Percentiles rank a stretch among this genome's conserved stretches.
Conservation (phyloP, 2,797 vertebrate species). For the Threskiornis aethiopicus region DNA sequence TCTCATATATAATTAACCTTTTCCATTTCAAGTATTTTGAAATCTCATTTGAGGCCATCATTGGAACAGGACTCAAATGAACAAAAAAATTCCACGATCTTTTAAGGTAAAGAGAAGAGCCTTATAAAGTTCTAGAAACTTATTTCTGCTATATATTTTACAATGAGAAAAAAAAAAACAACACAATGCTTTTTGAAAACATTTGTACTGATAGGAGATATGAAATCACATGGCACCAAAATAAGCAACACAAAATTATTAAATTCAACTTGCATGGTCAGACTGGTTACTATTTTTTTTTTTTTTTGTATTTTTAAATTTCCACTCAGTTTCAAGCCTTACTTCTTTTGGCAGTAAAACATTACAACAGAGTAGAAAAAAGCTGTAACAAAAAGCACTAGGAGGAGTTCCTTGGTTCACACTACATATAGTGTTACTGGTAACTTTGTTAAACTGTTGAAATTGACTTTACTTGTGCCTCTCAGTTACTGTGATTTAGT, state of each 20-base stretch:
- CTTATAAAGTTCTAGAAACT: background rate
- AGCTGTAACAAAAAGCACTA: background rate
- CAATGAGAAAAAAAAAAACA: background rate
- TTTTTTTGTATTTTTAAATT: background rate
- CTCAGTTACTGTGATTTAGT: background rate
- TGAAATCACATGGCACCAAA: background rate
- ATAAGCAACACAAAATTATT: background rate
- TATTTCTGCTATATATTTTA: background rate
- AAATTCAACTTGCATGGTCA: background rate
- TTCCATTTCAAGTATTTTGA: constrained; percentile 2
- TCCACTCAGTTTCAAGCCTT: background rate
- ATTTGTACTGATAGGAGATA: background rate
- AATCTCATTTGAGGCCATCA: background rate
- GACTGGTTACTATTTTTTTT: background rate
- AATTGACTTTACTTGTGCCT: background rate
- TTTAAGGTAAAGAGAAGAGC: background rate
- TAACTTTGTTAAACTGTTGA: background rate
- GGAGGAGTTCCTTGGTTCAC: background rate
- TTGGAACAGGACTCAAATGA: background rate
- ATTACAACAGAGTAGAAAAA: background rate
- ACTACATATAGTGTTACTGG: background rate
- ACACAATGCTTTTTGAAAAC: background rate
- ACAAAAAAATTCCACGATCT: background rate
- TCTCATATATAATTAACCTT: background rate
- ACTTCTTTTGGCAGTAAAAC: background rate